Conservation (phyloP, 2,113 vertebrate genomes). For the Aphyosemion australe region DNA sequence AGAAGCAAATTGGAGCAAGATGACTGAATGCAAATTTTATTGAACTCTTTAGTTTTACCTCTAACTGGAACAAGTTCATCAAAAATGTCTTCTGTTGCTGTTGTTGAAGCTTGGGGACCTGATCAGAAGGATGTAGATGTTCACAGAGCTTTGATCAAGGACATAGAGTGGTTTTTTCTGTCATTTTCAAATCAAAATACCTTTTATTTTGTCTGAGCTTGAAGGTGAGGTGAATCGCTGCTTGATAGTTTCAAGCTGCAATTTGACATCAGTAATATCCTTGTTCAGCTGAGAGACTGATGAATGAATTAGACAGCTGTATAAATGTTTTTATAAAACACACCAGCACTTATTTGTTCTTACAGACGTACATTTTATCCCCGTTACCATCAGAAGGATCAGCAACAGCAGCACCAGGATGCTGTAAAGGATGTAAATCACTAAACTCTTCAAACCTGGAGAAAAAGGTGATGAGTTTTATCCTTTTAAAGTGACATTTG, state of each 20-base stretch:
- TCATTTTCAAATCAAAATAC: background rate
- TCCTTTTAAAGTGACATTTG: background rate
- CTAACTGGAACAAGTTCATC: constrained; percentile 6
- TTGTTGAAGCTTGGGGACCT: background rate
- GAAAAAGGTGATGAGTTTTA: background rate
- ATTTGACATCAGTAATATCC: constrained; percentile 48
- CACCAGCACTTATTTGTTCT: background rate
- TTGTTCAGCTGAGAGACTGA: constrained; percentile 56
- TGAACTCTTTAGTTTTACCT: constrained; percentile 32
- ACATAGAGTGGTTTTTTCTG: background rate
- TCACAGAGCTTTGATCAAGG: background rate
- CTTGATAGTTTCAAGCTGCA: constrained; percentile 13
- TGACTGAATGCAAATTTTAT: background rate
- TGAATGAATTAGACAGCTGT: background rate
- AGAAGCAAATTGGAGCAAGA: rapidly evolving
- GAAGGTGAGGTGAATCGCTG: background rate
- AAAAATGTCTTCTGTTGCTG: background rate
- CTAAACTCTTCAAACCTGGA: constrained; percentile 37
- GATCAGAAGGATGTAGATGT: background rate
- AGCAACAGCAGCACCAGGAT: constrained; percentile 51
- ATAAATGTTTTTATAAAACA: too few species aligned
- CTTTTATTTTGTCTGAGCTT: constrained; percentile 15
- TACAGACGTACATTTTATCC: constrained; percentile 50
- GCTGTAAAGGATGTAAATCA: constrained; percentile 41
- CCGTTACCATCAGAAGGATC: constrained; percentile 56